A percentile compares a stretch with the other conserved stretches of the same genome.
Conservation (phyloP, 2,113 vertebrate species). For the Aplodontia rufa region DNA sequence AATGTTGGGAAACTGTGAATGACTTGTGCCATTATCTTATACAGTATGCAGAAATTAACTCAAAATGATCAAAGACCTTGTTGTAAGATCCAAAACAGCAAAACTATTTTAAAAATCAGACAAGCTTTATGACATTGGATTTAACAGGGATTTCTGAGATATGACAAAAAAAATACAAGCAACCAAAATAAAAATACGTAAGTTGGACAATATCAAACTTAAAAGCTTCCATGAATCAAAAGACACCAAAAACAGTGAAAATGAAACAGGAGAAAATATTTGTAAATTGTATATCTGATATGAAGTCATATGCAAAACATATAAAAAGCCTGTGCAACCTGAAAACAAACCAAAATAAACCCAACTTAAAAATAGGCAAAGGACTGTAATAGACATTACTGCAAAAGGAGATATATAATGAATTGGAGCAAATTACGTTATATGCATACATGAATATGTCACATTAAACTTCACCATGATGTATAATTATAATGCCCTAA, state of each 20-base stretch:
- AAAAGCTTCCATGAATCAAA: neutral
- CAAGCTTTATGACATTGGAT: neutral
- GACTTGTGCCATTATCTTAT: neutral
- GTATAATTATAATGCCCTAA: too few species aligned
- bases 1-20: neutral
- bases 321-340: neutral
- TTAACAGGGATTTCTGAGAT: neutral
- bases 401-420: neutral
- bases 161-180: neutral
- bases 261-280: neutral
- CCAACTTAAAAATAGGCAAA: neutral
- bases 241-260: neutral
- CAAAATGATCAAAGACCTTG: neutral
- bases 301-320: neutral
- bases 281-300: neutral
- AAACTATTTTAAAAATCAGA: neutral
- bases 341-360: neutral
- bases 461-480: too few species aligned
- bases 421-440: too few species aligned
- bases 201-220: neutral
- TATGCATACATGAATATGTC: too few species aligned
- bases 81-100: neutral
- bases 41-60: neutral
- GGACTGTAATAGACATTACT: neutral
- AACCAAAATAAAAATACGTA: neutral